A percentile compares a stretch with the other conserved stretches of the same genome.
phyloP scores from a whole-genome alignment of 2,888 invertebrate species.

The Pelosia muscerda region DNA sequence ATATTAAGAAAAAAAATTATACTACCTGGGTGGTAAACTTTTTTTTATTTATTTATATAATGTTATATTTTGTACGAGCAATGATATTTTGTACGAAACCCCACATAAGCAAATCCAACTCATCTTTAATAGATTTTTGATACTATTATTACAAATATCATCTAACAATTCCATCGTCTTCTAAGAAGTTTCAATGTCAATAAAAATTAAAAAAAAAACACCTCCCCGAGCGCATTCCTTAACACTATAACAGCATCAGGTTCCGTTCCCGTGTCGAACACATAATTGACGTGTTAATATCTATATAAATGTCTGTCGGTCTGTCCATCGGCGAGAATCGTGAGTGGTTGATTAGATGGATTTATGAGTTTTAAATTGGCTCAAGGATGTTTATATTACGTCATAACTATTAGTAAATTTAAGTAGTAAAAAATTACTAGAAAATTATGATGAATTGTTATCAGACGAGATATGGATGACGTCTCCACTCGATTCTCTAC shows the following conservation, averaged over 20 bases:
- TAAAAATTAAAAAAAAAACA: constrained; percentile 6
- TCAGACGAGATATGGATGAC: no score
- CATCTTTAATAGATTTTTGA: not conserved
- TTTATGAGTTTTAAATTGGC: constrained; percentile 19
- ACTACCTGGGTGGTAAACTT: no score
- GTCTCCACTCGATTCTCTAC: no score
- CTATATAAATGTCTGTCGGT: constrained; percentile 23
- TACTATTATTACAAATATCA: not conserved
- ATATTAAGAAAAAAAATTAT: no score
- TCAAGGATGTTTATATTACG: not conserved
- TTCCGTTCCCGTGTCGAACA: constrained; percentile 22
- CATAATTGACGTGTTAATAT: constrained; percentile 31
- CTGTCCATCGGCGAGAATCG: constrained; percentile 20
- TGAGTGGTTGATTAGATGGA: constrained; percentile 22
- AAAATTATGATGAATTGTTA: no score
- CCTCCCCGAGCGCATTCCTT: constrained; percentile 22
- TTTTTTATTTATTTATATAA: no score
- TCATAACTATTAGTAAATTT: not conserved
- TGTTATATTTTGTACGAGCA: no score
- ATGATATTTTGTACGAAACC: no score
- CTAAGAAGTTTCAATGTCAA: constrained; percentile 12
- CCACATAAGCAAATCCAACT: no score
- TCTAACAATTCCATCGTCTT: not conserved
- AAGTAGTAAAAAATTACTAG: no score
- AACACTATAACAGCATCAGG: constrained; percentile 24